Conservation (phyloP, 2,113 vertebrate genomes). For the Mirza zaza region DNA sequence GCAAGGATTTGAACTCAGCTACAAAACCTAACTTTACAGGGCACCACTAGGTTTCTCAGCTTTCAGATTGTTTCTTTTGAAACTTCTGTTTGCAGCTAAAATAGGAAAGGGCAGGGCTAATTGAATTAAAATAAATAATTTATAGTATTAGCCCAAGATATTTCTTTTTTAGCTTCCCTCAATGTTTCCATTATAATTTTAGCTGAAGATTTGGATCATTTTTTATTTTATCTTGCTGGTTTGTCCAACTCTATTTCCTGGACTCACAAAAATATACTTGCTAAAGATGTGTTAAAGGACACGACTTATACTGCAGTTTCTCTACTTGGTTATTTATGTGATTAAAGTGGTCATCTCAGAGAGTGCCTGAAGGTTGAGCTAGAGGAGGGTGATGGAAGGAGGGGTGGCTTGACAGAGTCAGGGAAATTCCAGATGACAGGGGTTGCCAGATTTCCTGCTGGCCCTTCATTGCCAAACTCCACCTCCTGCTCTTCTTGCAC, state of each 20-base stretch:
- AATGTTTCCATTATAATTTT: slow-evolving; percentile 53
- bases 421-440: slow-evolving; percentile 86
- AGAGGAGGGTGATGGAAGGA: not conserved
- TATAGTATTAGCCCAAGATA: slow-evolving; percentile 17
- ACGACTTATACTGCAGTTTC: not conserved
- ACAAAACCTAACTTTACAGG: not conserved
- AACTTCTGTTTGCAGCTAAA: slow-evolving; percentile 50
- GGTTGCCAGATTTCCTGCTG: slow-evolving; percentile 78
- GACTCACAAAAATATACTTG: slow-evolving; percentile 68
- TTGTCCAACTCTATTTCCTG: slow-evolving; percentile 22
- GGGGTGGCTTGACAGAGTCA: not conserved
- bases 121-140: slow-evolving; percentile 63
- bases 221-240: slow-evolving; percentile 67
- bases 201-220: slow-evolving; percentile 38
- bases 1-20: not conserved
- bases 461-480: slow-evolving; percentile 73
- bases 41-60: not conserved
- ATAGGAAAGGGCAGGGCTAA: slow-evolving; percentile 49
- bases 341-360: not conserved
- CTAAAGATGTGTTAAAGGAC: slow-evolving; percentile 42
- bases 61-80: slow-evolving; percentile 47
- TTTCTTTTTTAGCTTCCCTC: slow-evolving; percentile 41
- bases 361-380: not conserved
- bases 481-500: slow-evolving; percentile 80
- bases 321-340: not conserved